Percentiles rank a stretch among this genome's conserved stretches.
Conservation (phyloP, 1,140 invertebrate genomes). For the Macrotrachela quadricornifera region DNA sequence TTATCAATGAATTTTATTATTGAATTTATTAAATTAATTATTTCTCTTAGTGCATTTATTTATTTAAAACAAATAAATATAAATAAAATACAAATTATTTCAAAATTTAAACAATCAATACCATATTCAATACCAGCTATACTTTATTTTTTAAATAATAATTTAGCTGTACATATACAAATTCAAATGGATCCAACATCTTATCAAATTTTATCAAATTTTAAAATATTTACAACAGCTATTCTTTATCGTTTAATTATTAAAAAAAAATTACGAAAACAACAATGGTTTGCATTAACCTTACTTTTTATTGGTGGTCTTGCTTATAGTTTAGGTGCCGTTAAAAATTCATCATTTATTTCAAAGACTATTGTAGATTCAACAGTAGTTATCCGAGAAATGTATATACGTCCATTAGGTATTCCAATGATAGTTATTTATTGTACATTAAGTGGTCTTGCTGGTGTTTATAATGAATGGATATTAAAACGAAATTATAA, state of each 20-base stretch:
- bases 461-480: slow-evolving; percentile 25
- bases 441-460: slow-evolving; percentile 18
- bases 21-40: slow-evolving; percentile 20
- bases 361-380: no score
- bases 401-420: slow-evolving; percentile 17
- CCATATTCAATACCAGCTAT: slow-evolving; percentile 22
- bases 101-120: slow-evolving; percentile 5
- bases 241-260: slow-evolving; percentile 24
- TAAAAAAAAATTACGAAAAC: slow-evolving; percentile 16
- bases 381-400: not conserved
- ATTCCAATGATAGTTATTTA: slow-evolving; percentile 20
- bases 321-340: not conserved
- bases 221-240: slow-evolving; percentile 26
- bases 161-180: slow-evolving; percentile 25
- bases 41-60: not conserved
- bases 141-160: slow-evolving; percentile 24
- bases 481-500: slow-evolving; percentile 21
- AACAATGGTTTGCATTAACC: slow-evolving; percentile 1
- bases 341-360: no score
- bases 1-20: slow-evolving; percentile 21
- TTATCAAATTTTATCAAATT: slow-evolving; percentile 25
- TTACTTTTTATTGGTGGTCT: not conserved
- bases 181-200: slow-evolving; percentile 28
- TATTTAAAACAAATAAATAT: not conserved
- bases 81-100: no score